phyloP scores from a whole-genome alignment of 2,888 invertebrate species.

The Tetranychus piercei region DNA sequence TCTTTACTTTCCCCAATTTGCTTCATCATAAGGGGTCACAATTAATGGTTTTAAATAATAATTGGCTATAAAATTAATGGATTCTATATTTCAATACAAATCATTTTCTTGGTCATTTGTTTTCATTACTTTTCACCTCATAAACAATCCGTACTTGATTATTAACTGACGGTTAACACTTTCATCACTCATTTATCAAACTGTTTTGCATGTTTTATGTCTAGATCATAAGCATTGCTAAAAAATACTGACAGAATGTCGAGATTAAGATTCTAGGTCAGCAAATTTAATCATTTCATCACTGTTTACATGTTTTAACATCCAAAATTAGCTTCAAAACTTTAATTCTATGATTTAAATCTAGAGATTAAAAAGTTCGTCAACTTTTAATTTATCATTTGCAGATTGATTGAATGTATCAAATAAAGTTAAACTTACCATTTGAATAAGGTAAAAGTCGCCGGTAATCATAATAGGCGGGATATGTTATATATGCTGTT shows the following conservation, averaged over 20 bases:
- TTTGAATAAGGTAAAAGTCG: not conserved
- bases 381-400: too few relatives aligned
- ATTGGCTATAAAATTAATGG: too few relatives aligned
- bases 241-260: too few relatives aligned
- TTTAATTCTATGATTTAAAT: too few relatives aligned
- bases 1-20: not conserved
- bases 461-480: not conserved
- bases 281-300: too few relatives aligned
- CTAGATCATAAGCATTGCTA: too few relatives aligned
- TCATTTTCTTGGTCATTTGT: not conserved
- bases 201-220: too few relatives aligned
- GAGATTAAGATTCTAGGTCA: too few relatives aligned
- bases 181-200: not conserved
- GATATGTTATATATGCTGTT: not conserved
- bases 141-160: not conserved
- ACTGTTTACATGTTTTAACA: too few relatives aligned
- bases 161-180: not conserved
- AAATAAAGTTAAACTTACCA: not conserved
- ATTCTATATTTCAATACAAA: not conserved
- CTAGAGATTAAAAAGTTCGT: too few relatives aligned
- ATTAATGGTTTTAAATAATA: not conserved
- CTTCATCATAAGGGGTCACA: not conserved
- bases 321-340: too few relatives aligned
- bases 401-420: too few relatives aligned
- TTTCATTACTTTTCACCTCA: not conserved